These are phyloP conservation scores for Accipiter cooperii DNA, from an alignment of 2,113 vertebrate genomes.

Conservation along the genomic window DNA sequence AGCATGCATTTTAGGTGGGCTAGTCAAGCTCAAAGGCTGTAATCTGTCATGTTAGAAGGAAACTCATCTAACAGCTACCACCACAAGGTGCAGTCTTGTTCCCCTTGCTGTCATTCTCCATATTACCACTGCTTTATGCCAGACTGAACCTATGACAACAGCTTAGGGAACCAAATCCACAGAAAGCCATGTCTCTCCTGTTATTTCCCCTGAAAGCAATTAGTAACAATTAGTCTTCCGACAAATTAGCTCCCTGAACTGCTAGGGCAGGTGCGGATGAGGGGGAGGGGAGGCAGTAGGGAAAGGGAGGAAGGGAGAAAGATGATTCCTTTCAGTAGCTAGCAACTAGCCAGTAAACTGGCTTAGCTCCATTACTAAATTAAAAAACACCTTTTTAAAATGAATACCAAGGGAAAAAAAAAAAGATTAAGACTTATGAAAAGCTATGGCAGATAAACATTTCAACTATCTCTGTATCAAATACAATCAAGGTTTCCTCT, in stretches of 20 bases:
- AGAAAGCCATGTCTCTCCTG: background rate
- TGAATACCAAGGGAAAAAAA: background rate
- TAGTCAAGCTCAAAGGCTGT: background rate
- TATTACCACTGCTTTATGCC: background rate
- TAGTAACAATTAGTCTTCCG: background rate
- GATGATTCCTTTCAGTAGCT: background rate
- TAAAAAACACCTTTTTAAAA: background rate
- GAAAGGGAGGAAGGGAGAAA: background rate
- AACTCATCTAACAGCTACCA: background rate
- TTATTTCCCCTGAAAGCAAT: background rate
- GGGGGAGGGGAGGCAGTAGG: background rate
- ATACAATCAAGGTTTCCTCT: background rate
- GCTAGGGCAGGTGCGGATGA: background rate
- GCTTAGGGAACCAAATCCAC: background rate
- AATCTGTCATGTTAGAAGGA: background rate
- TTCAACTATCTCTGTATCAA: background rate
- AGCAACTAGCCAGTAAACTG: background rate
- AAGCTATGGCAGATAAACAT: background rate
- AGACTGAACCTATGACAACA: background rate
- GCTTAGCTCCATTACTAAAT: background rate
- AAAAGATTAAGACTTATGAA: background rate
- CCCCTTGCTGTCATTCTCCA: background rate
- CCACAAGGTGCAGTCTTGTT: background rate
- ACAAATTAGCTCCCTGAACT: background rate
- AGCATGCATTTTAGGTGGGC: background rate